Conservation (phyloP, 1,140 invertebrate genomes). For the Drosophila pseudoobscura region DNA sequence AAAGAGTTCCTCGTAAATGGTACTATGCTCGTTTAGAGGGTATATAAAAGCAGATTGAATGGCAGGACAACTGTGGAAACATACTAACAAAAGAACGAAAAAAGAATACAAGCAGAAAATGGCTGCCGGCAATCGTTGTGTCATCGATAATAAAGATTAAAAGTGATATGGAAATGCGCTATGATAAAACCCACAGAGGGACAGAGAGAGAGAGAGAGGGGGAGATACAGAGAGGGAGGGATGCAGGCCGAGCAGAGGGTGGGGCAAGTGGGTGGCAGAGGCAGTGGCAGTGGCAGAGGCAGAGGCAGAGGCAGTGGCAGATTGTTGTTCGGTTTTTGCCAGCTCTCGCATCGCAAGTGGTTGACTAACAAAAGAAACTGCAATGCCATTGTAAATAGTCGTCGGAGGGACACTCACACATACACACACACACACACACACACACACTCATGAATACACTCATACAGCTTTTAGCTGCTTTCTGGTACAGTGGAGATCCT, state of each 20-base stretch:
- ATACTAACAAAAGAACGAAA: slow-evolving; percentile 20
- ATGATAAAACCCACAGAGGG: neutral
- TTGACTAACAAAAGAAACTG: slow-evolving; percentile 71
- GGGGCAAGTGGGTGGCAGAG: neutral
- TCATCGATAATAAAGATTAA: slow-evolving; percentile 79
- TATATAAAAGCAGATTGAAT: too few species aligned
- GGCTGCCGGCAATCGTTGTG: slow-evolving; percentile 69
- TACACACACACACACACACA: slow-evolving; percentile 9
- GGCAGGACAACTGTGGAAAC: neutral
- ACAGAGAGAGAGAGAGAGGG: neutral
- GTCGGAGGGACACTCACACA: slow-evolving; percentile 42
- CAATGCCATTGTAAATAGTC: slow-evolving; percentile 78
- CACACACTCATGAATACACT: slow-evolving; percentile 17
- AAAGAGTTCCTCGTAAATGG: too few species aligned
- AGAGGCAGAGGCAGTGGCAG: neutral
- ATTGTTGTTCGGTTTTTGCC: slow-evolving; percentile 36
- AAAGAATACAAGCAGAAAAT: slow-evolving; percentile 38
- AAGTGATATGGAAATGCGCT: slow-evolving; percentile 38
- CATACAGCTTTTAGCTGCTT: slow-evolving; percentile 1
- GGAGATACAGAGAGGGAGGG: neutral
- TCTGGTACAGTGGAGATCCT: slow-evolving; percentile 22
- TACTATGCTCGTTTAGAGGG: too few species aligned
- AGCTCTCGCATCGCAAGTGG: slow-evolving; percentile 27
- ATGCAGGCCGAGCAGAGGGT: neutral
- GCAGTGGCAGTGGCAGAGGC: too few species aligned